Base-by-base conservation (phyloP, 1,140 invertebrate species). In the Drosophila pallidifrons region DNA sequence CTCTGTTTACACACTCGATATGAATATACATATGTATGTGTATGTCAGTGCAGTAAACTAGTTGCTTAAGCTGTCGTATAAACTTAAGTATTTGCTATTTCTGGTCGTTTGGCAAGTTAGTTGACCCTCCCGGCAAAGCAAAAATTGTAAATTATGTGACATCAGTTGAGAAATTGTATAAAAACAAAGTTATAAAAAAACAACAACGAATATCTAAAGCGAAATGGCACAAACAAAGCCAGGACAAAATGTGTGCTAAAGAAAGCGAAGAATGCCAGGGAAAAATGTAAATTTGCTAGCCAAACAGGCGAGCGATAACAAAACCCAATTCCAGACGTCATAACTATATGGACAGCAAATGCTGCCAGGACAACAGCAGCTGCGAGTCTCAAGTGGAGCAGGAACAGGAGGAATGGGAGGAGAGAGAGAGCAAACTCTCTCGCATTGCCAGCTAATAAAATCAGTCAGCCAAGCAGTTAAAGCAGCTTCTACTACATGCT, bases 171-270 rank as follows among this genome's bases (percentile, higher is more conserved):
- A 81, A 83, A 81, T 81, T 69, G 54, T 69, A 73, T 71, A 77
- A 87, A 87, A 87, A 87, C 76, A 87, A 86, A 87, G 82, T 77
- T 87, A 60, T 87, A 82, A 87, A 87, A 87, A 68, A 79, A 80
- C 74, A 66, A 6, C 32, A 59, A 41, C 35, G 46, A 15, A 51
- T 51, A 35, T 63, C 58, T 47, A n/a, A 16, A 32, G 10, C 47
- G 32, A 65, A 65, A 45, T 51, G 61, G 45, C 30, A 10, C 47
- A 67, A 57, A 47, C 55, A 54, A 63, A 51, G 47, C 32, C 32
- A n/a, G 3, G 20, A 25, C 20, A 63, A 52, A 51, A 41, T 46
- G 20, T 25, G 47, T 63, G 20, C 35, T 20, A 54, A 30, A 63
- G 35, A 74, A 25, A 25, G 38, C 51, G 52, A 45, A 45, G 20